Evolutionary conservation across 2,888 invertebrate genomes (phyloP), one percentile per base, ranked within the genome.

Genomic region (Microdon myrmicae): DNA sequence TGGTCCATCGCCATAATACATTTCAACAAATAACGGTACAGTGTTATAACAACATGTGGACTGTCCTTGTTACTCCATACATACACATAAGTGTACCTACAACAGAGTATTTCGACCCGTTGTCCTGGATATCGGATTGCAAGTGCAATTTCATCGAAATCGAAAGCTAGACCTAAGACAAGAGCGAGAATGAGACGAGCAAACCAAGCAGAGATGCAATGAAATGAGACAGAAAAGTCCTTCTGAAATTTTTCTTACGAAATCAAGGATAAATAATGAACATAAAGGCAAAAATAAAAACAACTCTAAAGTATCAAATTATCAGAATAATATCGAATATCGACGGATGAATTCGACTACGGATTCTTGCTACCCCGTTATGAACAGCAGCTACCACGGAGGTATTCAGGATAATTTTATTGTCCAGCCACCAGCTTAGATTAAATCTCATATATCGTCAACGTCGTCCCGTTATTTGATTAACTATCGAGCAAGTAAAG

Each of bases 301-400:
- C 49, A 55, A 59, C 59, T 47, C 41, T 69, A 75, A 75, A 75
- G 74, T 75, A 75, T 75, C 74, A 72, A 75, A 72, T 75, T 74
- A 75, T 73, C 74, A 71, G 72, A 74, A 75, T 75, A 74, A 73
- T 75, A 75, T 75, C 74, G 70, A 67, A 73, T 74, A 59, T 60
- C 51, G 64, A 49, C 29, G 55, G 55, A 61, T 39, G 61, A 31
- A 58, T 64, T 48, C 58, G 58, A 64, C 51, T 64, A 38, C 51
- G 51, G 17, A 41, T 17, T 12, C 20, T 23, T 39, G 22, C 23
- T 38, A 8, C 26, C 5, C 25, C 22, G 26, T 14, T n/a, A n/a
- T 14, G 13, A 39, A 39, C 49, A 39, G 38, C 49, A 49, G 43
- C 47, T 29, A 28, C 16, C 39, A 35, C n/a, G n/a, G n/a, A n/a